Evolutionary conservation across 2,888 invertebrate genomes (phyloP), one percentile per base, ranked within the genome.

Genomic region (Phyllotreta striolata): DNA sequence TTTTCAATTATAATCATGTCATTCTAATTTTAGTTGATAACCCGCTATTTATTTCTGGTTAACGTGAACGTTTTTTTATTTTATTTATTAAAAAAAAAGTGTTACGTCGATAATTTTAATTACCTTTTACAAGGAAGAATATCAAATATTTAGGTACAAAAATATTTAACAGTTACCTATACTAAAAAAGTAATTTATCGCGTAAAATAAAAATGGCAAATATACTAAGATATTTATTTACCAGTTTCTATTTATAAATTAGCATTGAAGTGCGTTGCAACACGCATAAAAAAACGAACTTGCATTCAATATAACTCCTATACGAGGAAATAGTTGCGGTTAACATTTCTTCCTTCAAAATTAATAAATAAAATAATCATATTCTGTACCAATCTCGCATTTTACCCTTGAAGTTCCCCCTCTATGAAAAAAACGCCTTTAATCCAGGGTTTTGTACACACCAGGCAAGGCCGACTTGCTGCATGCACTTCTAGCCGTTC

Each of bases 391-490:
- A 72, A 70, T 73, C 72, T 70, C 67, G 61, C 61, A 73, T 72
- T 73, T 78, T 79, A 79, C 79, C 79, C 79, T 79, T 79, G 79
- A 79, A 67, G 69, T 73, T 73, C 75, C 75, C 78, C 78, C 78
- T 76, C 76, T 76, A 72, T 72, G 73, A 74, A 76, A 79, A 79
- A 80, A 79, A 78, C 77, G 75, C 75, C 78, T 77, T 75, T 76
- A 70, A 72, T 77, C 76, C 79, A 79, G 80, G 79, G 79, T 79
- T 79, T 77, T 77, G 60, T 60, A 74, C 75, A 73, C 72, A 73
- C 70, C 68, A 74, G 62, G 66, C 79, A 79, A 78, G 78, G 79
- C 78, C 79, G 79, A 72, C 73, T 74, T 71, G 69, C 63, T 65
- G 67, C 63, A 76, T 76, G 75, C 74, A 75, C 72, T 74, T 74